A percentile compares a stretch with the other conserved stretches of the same genome.
phyloP scores from a whole-genome alignment of 2,888 invertebrate species.

The Tenthredo livida region DNA sequence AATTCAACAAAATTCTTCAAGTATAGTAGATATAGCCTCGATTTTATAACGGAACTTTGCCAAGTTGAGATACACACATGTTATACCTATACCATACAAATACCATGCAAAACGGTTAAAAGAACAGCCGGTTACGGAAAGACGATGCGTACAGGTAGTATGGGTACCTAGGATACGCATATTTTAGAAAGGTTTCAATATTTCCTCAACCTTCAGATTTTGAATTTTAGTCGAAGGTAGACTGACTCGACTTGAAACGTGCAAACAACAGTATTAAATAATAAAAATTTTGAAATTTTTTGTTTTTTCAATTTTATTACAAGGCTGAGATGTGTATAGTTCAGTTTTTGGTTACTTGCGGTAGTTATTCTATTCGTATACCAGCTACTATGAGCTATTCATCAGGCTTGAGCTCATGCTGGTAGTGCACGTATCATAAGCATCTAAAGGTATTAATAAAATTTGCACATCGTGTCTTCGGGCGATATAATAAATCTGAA shows the following conservation, averaged over 20 bases:
- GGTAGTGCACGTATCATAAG: not conserved
- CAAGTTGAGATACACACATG: not conserved
- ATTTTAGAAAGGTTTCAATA: slow-evolving; percentile 39
- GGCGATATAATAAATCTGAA: slow-evolving; percentile 26
- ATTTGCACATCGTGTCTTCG: slow-evolving; percentile 19
- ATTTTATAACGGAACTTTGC: slow-evolving; percentile 44
- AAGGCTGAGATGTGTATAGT: not conserved
- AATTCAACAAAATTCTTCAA: not conserved
- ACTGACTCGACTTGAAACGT: not conserved
- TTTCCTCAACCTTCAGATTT: not conserved
- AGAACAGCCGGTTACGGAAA: not conserved
- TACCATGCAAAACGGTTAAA: not conserved
- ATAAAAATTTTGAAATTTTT: too few species aligned
- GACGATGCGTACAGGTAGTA: not conserved
- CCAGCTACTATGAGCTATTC: not conserved
- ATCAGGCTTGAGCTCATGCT: not conserved
- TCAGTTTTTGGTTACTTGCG: not conserved
- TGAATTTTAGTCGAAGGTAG: not conserved
- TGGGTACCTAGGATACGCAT: not conserved
- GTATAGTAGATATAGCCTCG: slow-evolving; percentile 20
- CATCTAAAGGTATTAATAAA: slow-evolving; percentile 4
- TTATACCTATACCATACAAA: not conserved
- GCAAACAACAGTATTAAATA: not conserved
- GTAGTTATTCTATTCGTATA: not conserved
- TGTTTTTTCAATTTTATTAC: not conserved